Base-by-base conservation (phyloP, 2,113 vertebrate species). In the Ptychochromis oligacanthus region DNA sequence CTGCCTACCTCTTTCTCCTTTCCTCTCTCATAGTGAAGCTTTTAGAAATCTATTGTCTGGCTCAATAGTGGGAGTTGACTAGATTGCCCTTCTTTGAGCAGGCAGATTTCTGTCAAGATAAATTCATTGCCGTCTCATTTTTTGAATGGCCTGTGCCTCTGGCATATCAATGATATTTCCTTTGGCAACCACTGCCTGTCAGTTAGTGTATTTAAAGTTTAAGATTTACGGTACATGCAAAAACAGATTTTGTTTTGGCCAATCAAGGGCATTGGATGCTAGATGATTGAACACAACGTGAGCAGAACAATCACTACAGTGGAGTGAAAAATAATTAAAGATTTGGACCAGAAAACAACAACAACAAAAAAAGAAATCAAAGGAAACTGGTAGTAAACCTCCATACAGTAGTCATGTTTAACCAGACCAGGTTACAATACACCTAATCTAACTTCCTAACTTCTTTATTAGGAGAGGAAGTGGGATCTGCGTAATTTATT, bases 61-160 rank as follows among this genome's bases (percentile, higher is more conserved):
- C 80, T 80, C 59, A 75, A 62, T 38, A 5, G 52, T 9, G 34
- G 40, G 24, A 85, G 46, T 72, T 72, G 24, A 52, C 65, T 52
- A 31, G 46, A 72, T 52, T 31, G 26, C 46, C 65, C 65, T n/a
- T 72, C 20, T 72, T n/a, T 52, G 43, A 72, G 34, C n/a, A 3
- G 60, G 74, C 31, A 65, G 28, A 77, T 85, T 78, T 75, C 49
- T 88, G 40, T 82, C 75, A 54, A 56, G 72, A 83, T 75, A 75
- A 31, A 91, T 72, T 57, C 1, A 62, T 81, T 81, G 28, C 8
- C 52, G 18, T 43, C 38, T 58, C 15, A 26, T 38, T 84, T 84
- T 70, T 46, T 13, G n/a, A 84, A 61, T n/a, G 13, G 14, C 17
- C 3, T 59, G n/a, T 46, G 22, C 52, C 28, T 75, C 18, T 43